Evolutionary conservation across 2,888 invertebrate genomes (phyloP), one percentile per base, ranked within the genome.

Genomic region (Epinotia ramella): DNA sequence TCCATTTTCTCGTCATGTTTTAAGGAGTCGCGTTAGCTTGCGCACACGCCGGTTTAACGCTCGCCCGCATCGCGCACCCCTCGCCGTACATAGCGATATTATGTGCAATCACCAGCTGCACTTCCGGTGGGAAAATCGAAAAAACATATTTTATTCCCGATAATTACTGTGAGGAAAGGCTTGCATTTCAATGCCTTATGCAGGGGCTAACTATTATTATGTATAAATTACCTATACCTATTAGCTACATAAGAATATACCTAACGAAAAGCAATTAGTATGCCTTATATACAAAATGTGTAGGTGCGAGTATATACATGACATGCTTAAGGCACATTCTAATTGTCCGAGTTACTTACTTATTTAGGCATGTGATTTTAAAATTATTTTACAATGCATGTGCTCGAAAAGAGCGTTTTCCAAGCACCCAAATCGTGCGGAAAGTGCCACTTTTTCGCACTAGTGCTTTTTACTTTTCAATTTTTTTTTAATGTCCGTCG

Each of bases 81-180:
- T 67, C 49, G 46, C 68, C 46, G 49, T 46, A 73, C 53, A 71
- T 75, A 75, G 53, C 49, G 49, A 46, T 57, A 57, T 64, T 72
- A 71, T 73, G 64, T 78, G 65, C 67, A 73, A 63, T 72, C 59
- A 69, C 64, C 77, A 77, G 78, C 77, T 78, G 77, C 77, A 73
- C 76, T 79, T 79, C 78, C 78, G 77, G 77, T 79, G 79, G 79
- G 77, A 79, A 79, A 79, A 75, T 76, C 53, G 67, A 69, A 71
- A 73, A 74, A 78, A 72, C 74, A 70, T 63, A 68, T 65, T 56
- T 66, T 70, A 59, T 65, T 69, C 44, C 28, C 59, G 2, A n/a
- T 53, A 62, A 69, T 69, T 73, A 40, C 44, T 2, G n/a, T 2
- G 12, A 12, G 72, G 68, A 69, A 78, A 79, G 78, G 79, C 79